phyloP scores from a whole-genome alignment of 1,140 invertebrate species.

The Cotesia chilonis region DNA sequence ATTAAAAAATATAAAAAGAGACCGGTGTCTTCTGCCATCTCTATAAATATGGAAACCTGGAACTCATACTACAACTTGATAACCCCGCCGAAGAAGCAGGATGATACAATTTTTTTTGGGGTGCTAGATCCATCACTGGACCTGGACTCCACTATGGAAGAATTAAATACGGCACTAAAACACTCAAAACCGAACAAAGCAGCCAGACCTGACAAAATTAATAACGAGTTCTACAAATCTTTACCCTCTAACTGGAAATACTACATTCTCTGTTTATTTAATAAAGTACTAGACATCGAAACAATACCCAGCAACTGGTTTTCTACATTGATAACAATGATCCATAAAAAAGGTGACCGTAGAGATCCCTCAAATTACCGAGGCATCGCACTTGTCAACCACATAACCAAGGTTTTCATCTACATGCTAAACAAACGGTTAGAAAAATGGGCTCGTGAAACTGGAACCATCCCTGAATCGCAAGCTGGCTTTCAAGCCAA shows the following conservation, averaged over 20 bases:
- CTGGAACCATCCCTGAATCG: constrained; percentile 38
- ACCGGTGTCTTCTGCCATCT: neutral
- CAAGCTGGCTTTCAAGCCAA: constrained; percentile 43
- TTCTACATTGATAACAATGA: neutral
- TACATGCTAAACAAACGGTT: constrained; percentile 36
- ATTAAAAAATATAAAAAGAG: neutral
- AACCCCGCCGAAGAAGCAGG: neutral
- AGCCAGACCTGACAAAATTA: constrained; percentile 32
- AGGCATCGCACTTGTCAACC: constrained; percentile 41
- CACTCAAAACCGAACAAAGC: constrained; percentile 26
- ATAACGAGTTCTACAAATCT: constrained; percentile 34
- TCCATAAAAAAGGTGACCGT: constrained; percentile 42
- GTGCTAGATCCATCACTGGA: constrained; percentile 8
- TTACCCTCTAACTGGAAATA: constrained; percentile 7
- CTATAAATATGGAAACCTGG: neutral
- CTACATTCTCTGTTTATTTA: constrained; percentile 26
- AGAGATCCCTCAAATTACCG: constrained; percentile 43
- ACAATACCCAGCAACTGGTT: constrained; percentile 18
- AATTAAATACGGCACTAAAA: neutral
- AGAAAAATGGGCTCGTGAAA: constrained; percentile 34
- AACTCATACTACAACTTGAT: neutral
- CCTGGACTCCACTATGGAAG: neutral
- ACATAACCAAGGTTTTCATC: constrained; percentile 42
- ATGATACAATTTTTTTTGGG: neutral
- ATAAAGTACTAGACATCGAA: constrained; percentile 17